Evolutionary conservation across 2,888 invertebrate species (phyloP).

Genomic region (Ditylenchus weischeri): DNA sequence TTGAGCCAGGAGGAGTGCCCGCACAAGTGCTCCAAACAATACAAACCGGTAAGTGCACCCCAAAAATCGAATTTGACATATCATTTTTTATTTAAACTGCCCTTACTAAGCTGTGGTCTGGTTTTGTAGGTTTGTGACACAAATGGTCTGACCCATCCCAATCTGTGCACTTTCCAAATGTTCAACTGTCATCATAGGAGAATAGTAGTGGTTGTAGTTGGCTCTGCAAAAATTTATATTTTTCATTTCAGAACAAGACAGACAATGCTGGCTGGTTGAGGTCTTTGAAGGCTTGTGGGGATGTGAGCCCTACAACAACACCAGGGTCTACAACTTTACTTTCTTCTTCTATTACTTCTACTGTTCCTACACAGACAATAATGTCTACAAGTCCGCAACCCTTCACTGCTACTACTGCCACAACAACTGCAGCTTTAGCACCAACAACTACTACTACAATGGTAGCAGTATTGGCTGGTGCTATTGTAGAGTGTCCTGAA

Average conservation of each 20-base stretch:
- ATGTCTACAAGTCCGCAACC: background rate
- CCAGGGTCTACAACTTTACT: background rate
- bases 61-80: background rate
- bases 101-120: background rate
- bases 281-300: conserved; percentile 3
- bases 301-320: background rate
- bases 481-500: background rate
- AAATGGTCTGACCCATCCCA: conserved; percentile 47
- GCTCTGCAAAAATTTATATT: background rate
- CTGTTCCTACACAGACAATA: background rate
- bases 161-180: conserved; percentile 53
- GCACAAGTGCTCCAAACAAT: conserved; percentile 36
- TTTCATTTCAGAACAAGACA: background rate
- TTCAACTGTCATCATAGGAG: conserved; percentile 44
- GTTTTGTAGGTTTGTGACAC: conserved; percentile 42
- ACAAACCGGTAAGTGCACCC: conserved; percentile 29
- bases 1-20: conserved; percentile 35
- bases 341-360: background rate
- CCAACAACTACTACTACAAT: too few species aligned
- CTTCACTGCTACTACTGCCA: background rate
- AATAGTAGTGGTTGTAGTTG: conserved; percentile 18
- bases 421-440: background rate
- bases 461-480: too few species aligned
- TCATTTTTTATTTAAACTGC: background rate
- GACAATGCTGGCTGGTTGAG: conserved; percentile 7